phyloP scores from a whole-genome alignment of 2,797 vertebrate species.

The Anguilla marmorata region DNA sequence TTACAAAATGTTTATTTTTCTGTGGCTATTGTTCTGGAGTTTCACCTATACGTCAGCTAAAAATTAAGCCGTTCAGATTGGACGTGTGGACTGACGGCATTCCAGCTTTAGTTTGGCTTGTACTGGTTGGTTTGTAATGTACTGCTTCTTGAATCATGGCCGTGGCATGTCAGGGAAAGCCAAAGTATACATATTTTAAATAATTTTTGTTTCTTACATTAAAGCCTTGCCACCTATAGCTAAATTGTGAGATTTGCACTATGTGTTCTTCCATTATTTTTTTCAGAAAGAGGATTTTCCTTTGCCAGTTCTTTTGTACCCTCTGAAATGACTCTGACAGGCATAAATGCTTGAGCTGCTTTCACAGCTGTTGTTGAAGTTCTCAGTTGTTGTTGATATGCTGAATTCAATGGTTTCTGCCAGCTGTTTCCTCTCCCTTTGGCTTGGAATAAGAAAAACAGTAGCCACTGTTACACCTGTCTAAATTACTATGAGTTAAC shows the following conservation, averaged over 20 bases:
- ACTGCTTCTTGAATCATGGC: background rate
- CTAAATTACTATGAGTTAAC: background rate
- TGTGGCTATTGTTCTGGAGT: background rate
- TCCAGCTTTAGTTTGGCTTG: background rate
- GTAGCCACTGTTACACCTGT: background rate
- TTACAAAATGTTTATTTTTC: slow-evolving; percentile 23
- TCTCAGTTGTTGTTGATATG: slow-evolving; percentile 47
- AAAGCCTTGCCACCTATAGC: slow-evolving; percentile 35
- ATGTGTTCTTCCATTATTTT: slow-evolving; percentile 25
- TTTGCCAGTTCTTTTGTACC: slow-evolving; percentile 53
- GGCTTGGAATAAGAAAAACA: slow-evolving; percentile 15
- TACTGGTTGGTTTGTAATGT: background rate
- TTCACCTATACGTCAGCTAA: slow-evolving; percentile 8
- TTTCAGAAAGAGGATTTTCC: slow-evolving; percentile 61
- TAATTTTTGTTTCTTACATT: background rate
- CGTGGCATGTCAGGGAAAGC: background rate
- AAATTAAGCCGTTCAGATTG: background rate
- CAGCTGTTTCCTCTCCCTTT: slow-evolving; percentile 54
- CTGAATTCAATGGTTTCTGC: slow-evolving; percentile 47
- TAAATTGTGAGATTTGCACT: slow-evolving; percentile 45
- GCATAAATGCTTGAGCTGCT: slow-evolving; percentile 28
- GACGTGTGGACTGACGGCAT: background rate
- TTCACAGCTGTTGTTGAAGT: slow-evolving; percentile 54
- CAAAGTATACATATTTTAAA: background rate
- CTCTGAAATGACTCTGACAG: slow-evolving; percentile 47